phyloP scores from a whole-genome alignment of 2,113 vertebrate species.

The Connochaetes taurinus region DNA sequence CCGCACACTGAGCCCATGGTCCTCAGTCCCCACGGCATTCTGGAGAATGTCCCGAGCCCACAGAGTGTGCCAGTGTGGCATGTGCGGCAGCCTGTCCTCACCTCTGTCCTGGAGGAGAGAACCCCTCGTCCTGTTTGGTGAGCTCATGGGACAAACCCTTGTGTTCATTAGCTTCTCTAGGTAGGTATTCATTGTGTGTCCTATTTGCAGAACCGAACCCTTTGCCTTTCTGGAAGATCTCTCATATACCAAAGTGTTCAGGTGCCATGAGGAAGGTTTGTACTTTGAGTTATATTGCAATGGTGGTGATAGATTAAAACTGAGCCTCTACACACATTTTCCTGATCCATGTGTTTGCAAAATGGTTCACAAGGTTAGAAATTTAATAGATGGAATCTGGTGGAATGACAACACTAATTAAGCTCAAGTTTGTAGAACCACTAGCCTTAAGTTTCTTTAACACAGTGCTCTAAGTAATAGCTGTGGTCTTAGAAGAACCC shows the following conservation, averaged over 20 bases:
- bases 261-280: not conserved
- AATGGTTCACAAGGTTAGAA: not conserved
- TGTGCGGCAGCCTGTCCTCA: not conserved
- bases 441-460: not conserved
- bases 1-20: not conserved
- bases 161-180: not conserved
- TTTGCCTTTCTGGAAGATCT: not conserved
- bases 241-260: not conserved
- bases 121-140: not conserved
- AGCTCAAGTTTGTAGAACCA: not conserved
- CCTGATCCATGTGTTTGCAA: not conserved
- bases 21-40: not conserved
- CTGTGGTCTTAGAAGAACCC: not conserved
- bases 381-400: not conserved
- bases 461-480: not conserved
- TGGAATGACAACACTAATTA: conserved; percentile 27
- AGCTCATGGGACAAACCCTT: not conserved
- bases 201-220: not conserved
- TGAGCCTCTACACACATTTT: not conserved
- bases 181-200: not conserved
- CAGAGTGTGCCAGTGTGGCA: not conserved
- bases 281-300: not conserved
- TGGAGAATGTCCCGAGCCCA: not conserved
- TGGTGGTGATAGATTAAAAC: not conserved
- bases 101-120: not conserved